A percentile compares a stretch with the other conserved stretches of the same genome.
Evolutionary conservation across 2,113 vertebrate species (phyloP).

Genomic region (Columba livia): DNA sequence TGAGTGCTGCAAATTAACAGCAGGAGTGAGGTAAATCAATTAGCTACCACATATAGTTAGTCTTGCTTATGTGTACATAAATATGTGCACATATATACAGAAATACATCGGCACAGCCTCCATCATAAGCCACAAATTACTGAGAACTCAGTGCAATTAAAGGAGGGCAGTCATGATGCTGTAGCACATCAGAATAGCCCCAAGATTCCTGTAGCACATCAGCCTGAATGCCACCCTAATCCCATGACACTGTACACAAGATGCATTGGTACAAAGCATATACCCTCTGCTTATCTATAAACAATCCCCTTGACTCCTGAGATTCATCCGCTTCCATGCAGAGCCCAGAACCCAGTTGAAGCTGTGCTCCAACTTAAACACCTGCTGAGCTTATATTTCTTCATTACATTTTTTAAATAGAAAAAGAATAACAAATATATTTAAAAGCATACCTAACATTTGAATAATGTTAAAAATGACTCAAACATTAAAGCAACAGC

Average conservation of each 20-base stretch:
- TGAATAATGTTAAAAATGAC: neutral
- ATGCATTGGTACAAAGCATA: neutral
- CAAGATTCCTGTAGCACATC: neutral
- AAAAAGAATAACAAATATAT: neutral
- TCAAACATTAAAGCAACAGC: neutral
- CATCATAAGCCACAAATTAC: neutral
- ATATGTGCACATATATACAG: neutral
- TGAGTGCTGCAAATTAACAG: neutral
- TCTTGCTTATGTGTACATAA: neutral
- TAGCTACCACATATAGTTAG: neutral
- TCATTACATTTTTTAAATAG: neutral
- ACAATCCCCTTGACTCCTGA: neutral
- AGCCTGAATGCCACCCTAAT: neutral
- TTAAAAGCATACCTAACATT: neutral
- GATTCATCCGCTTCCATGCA: neutral
- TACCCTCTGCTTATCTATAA: neutral
- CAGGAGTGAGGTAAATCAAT: neutral
- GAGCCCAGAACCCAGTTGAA: neutral
- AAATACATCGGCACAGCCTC: neutral
- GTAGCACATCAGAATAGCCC: neutral
- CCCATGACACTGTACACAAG: neutral
- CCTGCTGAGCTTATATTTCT: neutral
- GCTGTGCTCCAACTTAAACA: neutral
- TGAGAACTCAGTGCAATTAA: neutral
- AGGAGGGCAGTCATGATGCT: neutral